Conservation (phyloP, 2,888 invertebrate species). For the Tenthredo distinguenda region DNA sequence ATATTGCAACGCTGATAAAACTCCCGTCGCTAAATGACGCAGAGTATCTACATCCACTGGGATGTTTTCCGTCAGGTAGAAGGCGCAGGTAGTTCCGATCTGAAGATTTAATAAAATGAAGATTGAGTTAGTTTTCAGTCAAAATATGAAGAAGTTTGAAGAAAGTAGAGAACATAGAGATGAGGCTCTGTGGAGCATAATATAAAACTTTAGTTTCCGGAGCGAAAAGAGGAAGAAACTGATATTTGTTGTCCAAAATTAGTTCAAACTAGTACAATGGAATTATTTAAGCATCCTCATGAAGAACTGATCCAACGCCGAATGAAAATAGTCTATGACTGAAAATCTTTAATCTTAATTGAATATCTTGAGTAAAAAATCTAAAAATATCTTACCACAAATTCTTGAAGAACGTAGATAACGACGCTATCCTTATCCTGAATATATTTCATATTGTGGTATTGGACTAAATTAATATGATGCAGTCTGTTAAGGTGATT, state of each 20-base stretch:
- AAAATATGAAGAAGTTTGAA: not conserved
- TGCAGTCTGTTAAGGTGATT: conserved; percentile 85
- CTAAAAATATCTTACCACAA: conserved; percentile 79
- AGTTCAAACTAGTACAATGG: too few relatives aligned
- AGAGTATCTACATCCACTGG: conserved; percentile 81
- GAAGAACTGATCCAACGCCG: conserved; percentile 51
- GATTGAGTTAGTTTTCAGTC: not conserved
- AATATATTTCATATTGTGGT: conserved; percentile 85
- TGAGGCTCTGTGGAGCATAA: not conserved
- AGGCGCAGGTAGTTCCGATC: conserved; percentile 76
- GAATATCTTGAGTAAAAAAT: too few relatives aligned
- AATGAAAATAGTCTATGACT: too few relatives aligned
- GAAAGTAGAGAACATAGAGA: too few relatives aligned
- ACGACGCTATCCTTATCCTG: conserved; percentile 83
- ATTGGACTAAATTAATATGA: conserved; percentile 87
- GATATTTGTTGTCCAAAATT: too few relatives aligned
- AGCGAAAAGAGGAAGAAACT: too few relatives aligned
- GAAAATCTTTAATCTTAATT: too few relatives aligned
- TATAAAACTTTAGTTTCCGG: not conserved
- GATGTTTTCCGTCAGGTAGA: conserved; percentile 80
- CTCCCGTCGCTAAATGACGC: conserved; percentile 85
- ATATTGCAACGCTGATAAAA: conserved; percentile 87
- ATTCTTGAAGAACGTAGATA: conserved; percentile 86
- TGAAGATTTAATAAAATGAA: conserved; percentile 66
- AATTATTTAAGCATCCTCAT: too few relatives aligned